These are phyloP conservation scores for Hoplostethus atlanticus DNA, from an alignment of 2,797 vertebrate species.

Conservation along the genomic window DNA sequence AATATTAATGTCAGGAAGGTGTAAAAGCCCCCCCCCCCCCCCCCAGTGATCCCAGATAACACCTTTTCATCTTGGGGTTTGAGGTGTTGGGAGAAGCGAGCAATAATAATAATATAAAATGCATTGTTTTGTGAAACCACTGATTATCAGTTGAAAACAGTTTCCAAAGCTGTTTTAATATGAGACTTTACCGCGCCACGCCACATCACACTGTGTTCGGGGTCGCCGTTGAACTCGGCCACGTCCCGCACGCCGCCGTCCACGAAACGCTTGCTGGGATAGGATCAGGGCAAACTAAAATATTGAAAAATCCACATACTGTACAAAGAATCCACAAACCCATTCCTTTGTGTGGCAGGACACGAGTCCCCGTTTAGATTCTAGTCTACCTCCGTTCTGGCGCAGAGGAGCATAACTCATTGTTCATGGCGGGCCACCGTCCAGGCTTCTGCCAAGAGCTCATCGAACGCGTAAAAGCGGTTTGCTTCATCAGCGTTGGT, in stretches of 20 bases:
- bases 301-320: too few species aligned
- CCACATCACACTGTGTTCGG: too few species aligned
- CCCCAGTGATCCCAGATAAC: slow-evolving; percentile 16
- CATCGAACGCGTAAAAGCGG: slow-evolving; percentile 4
- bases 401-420: background rate
- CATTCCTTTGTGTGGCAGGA: background rate
- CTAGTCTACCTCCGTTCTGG: background rate
- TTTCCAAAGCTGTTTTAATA: too few species aligned
- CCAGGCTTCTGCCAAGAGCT: background rate
- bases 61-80: background rate
- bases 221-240: too few species aligned
- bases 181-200: too few species aligned
- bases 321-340: too few species aligned
- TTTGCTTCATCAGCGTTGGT: slow-evolving; percentile 14
- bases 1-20: slow-evolving; percentile 63
- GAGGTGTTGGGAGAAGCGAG: background rate
- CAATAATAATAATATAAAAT: background rate
- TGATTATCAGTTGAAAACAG: too few species aligned
- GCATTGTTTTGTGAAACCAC: too few species aligned
- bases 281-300: too few species aligned
- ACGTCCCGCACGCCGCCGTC: too few species aligned
- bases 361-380: background rate
- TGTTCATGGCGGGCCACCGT: background rate
- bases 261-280: too few species aligned
- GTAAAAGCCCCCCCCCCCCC: slow-evolving; percentile 33